Evolutionary conservation across 2,888 invertebrate species (phyloP).

Genomic region (Ormyrus pomaceus): DNA sequence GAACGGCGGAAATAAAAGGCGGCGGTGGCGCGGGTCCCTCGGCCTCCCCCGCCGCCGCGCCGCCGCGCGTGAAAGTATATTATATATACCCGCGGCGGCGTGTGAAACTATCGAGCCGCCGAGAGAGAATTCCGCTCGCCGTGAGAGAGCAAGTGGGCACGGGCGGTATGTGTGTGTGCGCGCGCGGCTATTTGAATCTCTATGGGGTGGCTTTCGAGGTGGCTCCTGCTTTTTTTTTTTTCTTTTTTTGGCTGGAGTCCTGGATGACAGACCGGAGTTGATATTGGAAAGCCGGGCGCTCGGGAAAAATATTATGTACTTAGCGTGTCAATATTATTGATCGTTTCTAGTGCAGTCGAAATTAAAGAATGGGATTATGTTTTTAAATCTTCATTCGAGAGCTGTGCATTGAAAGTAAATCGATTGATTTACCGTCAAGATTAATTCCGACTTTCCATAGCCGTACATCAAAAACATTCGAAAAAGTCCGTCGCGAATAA

Average conservation of each 20-base stretch:
- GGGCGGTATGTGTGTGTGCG: background rate
- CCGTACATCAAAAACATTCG: too few species aligned
- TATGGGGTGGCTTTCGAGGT: slow-evolving; percentile 16
- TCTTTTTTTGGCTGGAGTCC: background rate
- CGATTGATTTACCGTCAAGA: too few species aligned
- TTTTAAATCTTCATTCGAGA: too few species aligned
- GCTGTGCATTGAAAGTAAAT: too few species aligned
- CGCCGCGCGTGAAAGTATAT: slow-evolving; percentile 46
- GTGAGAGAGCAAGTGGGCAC: background rate
- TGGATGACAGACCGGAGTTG: slow-evolving; percentile 14
- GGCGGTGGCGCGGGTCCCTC: background rate
- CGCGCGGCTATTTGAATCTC: background rate
- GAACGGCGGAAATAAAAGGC: slow-evolving; percentile 54
- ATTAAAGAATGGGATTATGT: too few species aligned
- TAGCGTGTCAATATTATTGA: slow-evolving; percentile 39
- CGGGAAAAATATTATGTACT: slow-evolving; percentile 19
- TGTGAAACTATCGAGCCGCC: slow-evolving; percentile 27
- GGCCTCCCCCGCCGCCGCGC: background rate
- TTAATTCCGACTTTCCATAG: too few species aligned
- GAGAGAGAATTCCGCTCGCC: slow-evolving; percentile 37
- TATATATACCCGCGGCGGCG: slow-evolving; percentile 10
- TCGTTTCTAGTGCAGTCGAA: background rate
- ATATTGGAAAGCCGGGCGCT: background rate
- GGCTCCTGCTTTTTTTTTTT: slow-evolving; percentile 18
- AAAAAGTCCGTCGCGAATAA: too few species aligned